phyloP scores from a whole-genome alignment of 2,888 invertebrate species.

The Myopa testacea region DNA sequence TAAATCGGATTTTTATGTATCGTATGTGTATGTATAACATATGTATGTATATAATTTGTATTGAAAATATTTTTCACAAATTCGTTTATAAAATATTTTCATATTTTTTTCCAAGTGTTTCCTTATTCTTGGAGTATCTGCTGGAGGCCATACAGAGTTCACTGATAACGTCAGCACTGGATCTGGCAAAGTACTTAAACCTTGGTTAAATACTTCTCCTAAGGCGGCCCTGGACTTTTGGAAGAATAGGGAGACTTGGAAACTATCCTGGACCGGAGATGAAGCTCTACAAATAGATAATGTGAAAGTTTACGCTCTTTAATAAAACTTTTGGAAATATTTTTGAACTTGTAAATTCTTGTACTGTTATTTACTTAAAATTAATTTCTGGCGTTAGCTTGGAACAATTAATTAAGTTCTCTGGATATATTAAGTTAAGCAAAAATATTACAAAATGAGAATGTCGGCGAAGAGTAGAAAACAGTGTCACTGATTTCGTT shows the following conservation, averaged over 20 bases:
- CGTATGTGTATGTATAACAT: no score
- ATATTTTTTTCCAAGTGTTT: constrained; percentile 74
- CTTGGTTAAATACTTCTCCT: constrained; percentile 78
- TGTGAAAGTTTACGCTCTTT: constrained; percentile 62
- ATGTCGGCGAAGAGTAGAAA: no score
- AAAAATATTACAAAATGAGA: no score
- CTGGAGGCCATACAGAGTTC: constrained; percentile 80
- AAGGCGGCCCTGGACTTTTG: constrained; percentile 79
- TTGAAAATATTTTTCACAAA: not conserved
- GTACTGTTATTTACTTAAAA: not conserved
- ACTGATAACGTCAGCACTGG: constrained; percentile 69
- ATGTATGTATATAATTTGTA: no score
- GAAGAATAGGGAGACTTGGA: constrained; percentile 75
- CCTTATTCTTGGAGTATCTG: constrained; percentile 80
- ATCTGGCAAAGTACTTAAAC: constrained; percentile 70
- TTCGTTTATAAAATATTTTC: not conserved
- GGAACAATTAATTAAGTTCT: no score
- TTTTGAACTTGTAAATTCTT: no score
- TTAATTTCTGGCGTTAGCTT: no score
- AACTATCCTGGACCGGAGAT: constrained; percentile 75
- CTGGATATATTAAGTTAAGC: no score
- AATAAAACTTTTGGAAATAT: constrained; percentile 25
- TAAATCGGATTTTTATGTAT: no score
- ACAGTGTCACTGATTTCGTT: no score
- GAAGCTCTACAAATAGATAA: constrained; percentile 60